These are phyloP conservation scores for Amitus sp. DNA, from an alignment of 2,888 invertebrate genomes.

Conservation along the genomic window DNA sequence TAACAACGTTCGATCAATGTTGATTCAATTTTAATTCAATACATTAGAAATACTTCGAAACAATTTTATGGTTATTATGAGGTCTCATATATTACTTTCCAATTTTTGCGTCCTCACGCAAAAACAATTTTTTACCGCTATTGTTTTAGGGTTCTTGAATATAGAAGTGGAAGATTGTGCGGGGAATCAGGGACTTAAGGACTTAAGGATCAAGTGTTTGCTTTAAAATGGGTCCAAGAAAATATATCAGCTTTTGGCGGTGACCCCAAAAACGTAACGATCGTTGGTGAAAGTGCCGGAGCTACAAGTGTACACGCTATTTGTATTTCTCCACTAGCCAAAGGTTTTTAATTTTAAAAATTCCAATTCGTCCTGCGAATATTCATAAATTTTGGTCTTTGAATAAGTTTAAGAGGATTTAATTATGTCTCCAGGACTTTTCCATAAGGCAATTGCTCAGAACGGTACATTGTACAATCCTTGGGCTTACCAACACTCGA, in stretches of 20 bases:
- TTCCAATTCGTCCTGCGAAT: neutral
- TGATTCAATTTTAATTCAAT: too few species aligned
- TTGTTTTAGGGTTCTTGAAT: constrained; percentile 56
- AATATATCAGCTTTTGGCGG: constrained; percentile 54
- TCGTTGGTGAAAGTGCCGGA: constrained; percentile 53
- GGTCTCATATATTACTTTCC: neutral
- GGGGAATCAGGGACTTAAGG: constrained; percentile 55
- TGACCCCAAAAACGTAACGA: constrained; percentile 51
- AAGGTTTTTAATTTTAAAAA: constrained; percentile 41
- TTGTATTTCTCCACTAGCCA: constrained; percentile 45
- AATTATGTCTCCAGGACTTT: constrained; percentile 32
- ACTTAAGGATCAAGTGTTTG: constrained; percentile 51
- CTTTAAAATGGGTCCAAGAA: constrained; percentile 51
- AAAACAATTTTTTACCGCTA: too few species aligned
- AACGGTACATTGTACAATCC: constrained; percentile 34
- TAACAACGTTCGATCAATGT: too few species aligned
- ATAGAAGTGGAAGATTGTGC: constrained; percentile 47
- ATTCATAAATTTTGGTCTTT: too few species aligned
- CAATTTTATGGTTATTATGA: too few species aligned
- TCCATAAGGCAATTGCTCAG: constrained; percentile 42
- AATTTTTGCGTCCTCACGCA: too few species aligned
- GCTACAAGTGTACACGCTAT: constrained; percentile 40
- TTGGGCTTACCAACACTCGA: constrained; percentile 23
- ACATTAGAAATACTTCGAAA: too few species aligned
- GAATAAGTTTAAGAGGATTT: neutral